Evolutionary conservation across 2,888 invertebrate genomes (phyloP).

Genomic region (Calephelis perditalis): DNA sequence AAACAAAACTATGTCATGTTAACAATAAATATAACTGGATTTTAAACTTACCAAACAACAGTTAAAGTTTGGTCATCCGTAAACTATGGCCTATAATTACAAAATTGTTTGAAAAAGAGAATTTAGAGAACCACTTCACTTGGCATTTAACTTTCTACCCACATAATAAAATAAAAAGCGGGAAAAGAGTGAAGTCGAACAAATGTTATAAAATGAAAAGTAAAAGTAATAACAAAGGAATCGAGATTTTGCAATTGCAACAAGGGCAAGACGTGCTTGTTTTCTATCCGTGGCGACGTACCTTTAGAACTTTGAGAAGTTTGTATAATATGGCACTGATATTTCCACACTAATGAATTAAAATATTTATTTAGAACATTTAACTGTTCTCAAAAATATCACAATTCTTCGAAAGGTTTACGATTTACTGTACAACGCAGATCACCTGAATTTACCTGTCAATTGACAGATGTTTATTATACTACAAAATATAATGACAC

Average conservation of each 20-base stretch:
- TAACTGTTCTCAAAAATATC: conserved; percentile 2
- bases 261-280: conserved; percentile 9
- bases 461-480: conserved; percentile 40
- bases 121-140: conserved; percentile 10
- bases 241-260: conserved; percentile 48
- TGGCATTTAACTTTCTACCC: conserved; percentile 37
- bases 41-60: conserved; percentile 40
- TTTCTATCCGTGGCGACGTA: neutral
- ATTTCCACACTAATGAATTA: conserved; percentile 48
- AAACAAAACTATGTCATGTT: conserved; percentile 36
- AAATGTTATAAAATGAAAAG: conserved; percentile 49
- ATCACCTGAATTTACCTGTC: conserved; percentile 37
- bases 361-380: conserved; percentile 38
- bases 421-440: conserved; percentile 36
- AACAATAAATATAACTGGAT: conserved; percentile 43
- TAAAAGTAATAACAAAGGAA: conserved; percentile 75
- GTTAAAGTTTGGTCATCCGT: conserved; percentile 45
- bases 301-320: conserved; percentile 24
- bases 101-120: conserved; percentile 9
- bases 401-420: conserved; percentile 30
- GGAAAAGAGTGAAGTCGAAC: conserved; percentile 40
- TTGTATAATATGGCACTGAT: conserved; percentile 50
- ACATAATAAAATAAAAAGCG: conserved; percentile 43
- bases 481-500: conserved; percentile 40
- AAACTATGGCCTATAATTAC: conserved; percentile 40